Evolutionary conservation across 1,140 invertebrate genomes (phyloP).

Genomic region (Drosophila orosa): DNA sequence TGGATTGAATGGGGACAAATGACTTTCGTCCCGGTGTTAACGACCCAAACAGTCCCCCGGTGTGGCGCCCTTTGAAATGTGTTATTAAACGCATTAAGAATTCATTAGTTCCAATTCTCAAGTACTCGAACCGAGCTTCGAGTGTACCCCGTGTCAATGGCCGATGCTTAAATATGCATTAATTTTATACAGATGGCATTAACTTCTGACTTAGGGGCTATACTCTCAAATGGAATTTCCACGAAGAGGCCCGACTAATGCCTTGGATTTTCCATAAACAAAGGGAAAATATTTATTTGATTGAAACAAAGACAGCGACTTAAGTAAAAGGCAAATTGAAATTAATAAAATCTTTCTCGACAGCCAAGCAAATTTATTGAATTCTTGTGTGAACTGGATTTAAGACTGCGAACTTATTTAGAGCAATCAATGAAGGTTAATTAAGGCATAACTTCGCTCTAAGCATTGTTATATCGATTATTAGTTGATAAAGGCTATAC

Average conservation of each 20-base stretch:
- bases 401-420: neutral
- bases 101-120: slow-evolving; percentile 59
- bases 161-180: slow-evolving; percentile 72
- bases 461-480: neutral
- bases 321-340: slow-evolving; percentile 12
- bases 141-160: slow-evolving; percentile 28
- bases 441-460: neutral
- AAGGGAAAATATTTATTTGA: slow-evolving; percentile 31
- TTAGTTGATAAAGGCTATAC: neutral
- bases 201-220: slow-evolving; percentile 31
- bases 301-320: slow-evolving; percentile 26
- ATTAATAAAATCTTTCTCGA: slow-evolving; percentile 10
- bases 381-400: neutral
- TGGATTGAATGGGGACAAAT: slow-evolving; percentile 54
- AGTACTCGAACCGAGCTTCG: slow-evolving; percentile 3
- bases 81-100: slow-evolving; percentile 74
- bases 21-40: slow-evolving; percentile 55
- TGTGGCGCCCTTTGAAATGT: slow-evolving; percentile 32
- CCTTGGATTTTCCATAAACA: slow-evolving; percentile 45
- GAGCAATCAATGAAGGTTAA: neutral
- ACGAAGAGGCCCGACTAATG: slow-evolving; percentile 35
- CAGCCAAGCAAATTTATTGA: neutral
- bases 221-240: slow-evolving; percentile 22
- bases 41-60: slow-evolving; percentile 29
- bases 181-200: slow-evolving; percentile 63